Evolutionary conservation across 2,888 invertebrate genomes (phyloP), one percentile per base, ranked within the genome.

Genomic region (Sesia bembeciformis): DNA sequence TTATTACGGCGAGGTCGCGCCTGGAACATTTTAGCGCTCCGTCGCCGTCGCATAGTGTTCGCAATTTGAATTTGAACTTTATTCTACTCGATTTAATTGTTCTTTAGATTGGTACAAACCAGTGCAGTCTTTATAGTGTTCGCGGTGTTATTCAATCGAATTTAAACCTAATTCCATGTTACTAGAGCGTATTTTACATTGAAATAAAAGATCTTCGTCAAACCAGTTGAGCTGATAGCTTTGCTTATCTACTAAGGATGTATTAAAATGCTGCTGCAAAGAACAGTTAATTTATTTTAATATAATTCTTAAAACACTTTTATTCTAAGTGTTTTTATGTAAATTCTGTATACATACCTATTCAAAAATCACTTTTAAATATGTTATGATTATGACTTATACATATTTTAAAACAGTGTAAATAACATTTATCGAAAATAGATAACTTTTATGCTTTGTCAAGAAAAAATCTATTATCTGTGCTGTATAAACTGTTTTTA

Each of bases 21-120:
- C 54, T 58, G 58, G 58, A 54, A 58, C 62, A 61, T 61, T 60
- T 61, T 57, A 59, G 54, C 52, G 58, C 62, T 53, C 54, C 53
- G 49, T 46, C 38, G 51, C 4, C 4, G 40, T 46, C 4, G 46
- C 1, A 23, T 23, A 23, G 46, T 23, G 4, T 8, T 8, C 8
- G 46, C n/a, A 53, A 57, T 58, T 57, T 46, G 49, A 57, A 43
- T 55, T 58, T 55, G 55, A 55, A 55, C 54, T 57, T 58, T 57
- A 57, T 53, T 52, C 54, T 40, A 6, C 46, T 40, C n/a, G 43
- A 54, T 54, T 53, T 54, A 40, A 51, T 55, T 58, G 41, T 58
- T 50, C 43, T 43, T 43, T 46, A 4, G n/a, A 46, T 46, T 46
- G 46, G n/a, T 46, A 4, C 46, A 46, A 46, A 8, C 3, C 23